Base-by-base conservation (phyloP, 1,140 invertebrate genomes). In the Druon quercuslanigerum region DNA sequence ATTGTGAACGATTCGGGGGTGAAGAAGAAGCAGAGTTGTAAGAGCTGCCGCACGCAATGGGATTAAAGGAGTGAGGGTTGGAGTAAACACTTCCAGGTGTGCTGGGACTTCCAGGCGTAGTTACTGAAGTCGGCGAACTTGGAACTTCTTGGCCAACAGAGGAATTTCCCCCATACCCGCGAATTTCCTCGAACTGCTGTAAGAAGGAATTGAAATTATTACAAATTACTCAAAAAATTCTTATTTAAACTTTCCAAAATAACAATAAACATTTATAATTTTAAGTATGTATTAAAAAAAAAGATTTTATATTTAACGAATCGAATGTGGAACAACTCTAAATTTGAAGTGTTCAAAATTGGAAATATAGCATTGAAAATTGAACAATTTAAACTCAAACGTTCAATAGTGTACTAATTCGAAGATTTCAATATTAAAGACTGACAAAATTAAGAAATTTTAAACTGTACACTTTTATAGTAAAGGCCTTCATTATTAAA, bases 81-180 rank as follows among this genome's bases (percentile, higher is more conserved):
- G 90, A 91, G 76, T 92, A 92, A 74, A 91, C 82, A 86, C 92
- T 92, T 75, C 91, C 87, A 72, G 92, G 92, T 76, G 92, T 93
- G 84, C 92, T 91, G 73, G 92, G 92, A 84, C 91, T 93, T 82
- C 91, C 89, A 72, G 92, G 90, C 81, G 92, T 92, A 71, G 90
- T 86, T 14, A 88, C 50, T 3, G 90, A 90, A 70, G 79, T 87
- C 14, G 90, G 90, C 19, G 90, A 90, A 20, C 85, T 86, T 17
- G 89, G 88, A 14, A 88, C 75, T 7, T 91, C 88, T 50, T 86
- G n/a, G 20, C 74, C 86, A 7, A 83, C 75, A 71, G 78, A 19
- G 3, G 82, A 83, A 54, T 74, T 83, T 72, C 82, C 70, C 66
- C 76, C 85, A 19, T 86, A 83, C 40, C 82, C 84, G 52, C 76